These are phyloP conservation scores for Caenorhabditis angaria DNA, from an alignment of 2,888 invertebrate species.

Conservation along the genomic window DNA sequence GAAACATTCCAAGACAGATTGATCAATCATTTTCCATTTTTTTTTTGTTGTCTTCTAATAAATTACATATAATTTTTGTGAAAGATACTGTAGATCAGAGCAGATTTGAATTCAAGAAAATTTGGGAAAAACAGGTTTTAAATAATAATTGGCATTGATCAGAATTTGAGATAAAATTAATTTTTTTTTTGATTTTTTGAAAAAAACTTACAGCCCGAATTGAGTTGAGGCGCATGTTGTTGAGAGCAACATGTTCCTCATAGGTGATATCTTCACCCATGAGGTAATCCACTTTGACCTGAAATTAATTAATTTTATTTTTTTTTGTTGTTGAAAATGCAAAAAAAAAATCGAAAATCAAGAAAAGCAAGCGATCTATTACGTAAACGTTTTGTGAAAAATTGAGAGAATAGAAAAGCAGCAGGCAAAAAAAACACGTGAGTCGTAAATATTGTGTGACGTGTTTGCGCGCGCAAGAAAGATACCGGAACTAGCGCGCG, in stretches of 20 bases:
- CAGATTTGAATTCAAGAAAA: too few relatives aligned
- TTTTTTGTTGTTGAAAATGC: neutral
- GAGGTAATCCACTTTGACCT: slow-evolving; percentile 6
- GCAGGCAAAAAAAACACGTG: neutral
- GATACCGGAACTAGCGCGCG: slow-evolving; percentile 2
- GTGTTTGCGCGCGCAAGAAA: neutral
- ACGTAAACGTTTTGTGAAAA: neutral
- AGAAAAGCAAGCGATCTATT: neutral
- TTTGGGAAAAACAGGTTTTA: too few relatives aligned
- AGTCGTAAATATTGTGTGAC: slow-evolving; percentile 9
- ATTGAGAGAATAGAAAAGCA: neutral
- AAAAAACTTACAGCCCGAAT: slow-evolving; percentile 43
- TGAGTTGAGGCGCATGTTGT: slow-evolving; percentile 47
- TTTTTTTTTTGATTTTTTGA: too few relatives aligned
- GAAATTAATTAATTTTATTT: too few relatives aligned
- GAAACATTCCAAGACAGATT: too few relatives aligned
- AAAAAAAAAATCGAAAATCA: neutral
- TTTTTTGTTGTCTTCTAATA: too few relatives aligned
- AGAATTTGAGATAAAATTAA: too few relatives aligned
- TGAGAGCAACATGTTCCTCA: slow-evolving; percentile 54
- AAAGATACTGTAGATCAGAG: too few relatives aligned
- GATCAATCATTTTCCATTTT: too few relatives aligned
- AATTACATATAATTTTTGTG: too few relatives aligned
- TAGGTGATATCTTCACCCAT: slow-evolving; percentile 45
- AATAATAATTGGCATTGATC: too few relatives aligned